These are phyloP conservation scores for Tenualosa thibaudeaui DNA, from an alignment of 2,797 vertebrate species.

Conservation along the genomic window DNA sequence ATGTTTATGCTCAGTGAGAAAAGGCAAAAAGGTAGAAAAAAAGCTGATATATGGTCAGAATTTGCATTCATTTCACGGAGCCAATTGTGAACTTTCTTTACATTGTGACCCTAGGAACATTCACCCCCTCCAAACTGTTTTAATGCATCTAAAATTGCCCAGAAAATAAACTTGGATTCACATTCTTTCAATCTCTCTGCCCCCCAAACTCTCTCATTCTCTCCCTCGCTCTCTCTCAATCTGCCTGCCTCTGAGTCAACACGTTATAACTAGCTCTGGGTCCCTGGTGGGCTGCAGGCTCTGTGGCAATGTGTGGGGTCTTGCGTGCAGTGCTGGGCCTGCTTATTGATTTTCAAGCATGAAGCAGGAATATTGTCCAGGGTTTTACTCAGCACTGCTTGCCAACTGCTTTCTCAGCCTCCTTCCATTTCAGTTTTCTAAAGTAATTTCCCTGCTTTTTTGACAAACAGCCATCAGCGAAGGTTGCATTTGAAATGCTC, in stretches of 20 bases:
- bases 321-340: conserved; percentile 62
- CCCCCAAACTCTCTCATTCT: neutral
- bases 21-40: conserved; percentile 73
- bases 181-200: conserved; percentile 60
- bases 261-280: conserved; percentile 39
- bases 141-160: neutral
- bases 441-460: conserved; percentile 27
- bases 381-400: conserved; percentile 61
- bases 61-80: conserved; percentile 71
- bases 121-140: neutral
- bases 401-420: conserved; percentile 65
- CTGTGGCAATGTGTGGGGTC: conserved; percentile 70
- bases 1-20: conserved; percentile 29
- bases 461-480: conserved; percentile 55
- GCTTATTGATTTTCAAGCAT: conserved; percentile 74
- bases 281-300: conserved; percentile 44
- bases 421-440: conserved; percentile 53
- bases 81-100: conserved; percentile 1
- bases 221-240: neutral
- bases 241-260: conserved; percentile 9
- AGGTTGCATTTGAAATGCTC: conserved; percentile 55
- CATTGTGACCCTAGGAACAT: neutral
- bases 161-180: neutral
- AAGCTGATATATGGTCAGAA: conserved; percentile 70
- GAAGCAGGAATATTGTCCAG: conserved; percentile 64